Evolutionary conservation across 1,140 invertebrate genomes (phyloP).

Genomic region (Leptinotarsa texana): DNA sequence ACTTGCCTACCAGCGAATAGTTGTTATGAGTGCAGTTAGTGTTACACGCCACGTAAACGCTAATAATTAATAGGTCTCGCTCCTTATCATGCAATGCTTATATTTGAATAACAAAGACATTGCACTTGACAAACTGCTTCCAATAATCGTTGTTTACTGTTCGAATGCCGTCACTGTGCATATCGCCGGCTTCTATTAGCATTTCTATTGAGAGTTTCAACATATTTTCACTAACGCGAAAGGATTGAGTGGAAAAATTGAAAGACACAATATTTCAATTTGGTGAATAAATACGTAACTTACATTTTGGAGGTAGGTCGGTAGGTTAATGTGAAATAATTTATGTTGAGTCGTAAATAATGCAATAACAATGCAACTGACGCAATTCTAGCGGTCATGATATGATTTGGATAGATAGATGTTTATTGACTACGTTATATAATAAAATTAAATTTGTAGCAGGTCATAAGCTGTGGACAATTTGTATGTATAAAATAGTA

Average conservation of each 20-base stretch:
- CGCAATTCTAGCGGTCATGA: too few relatives aligned
- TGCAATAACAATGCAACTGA: too few relatives aligned
- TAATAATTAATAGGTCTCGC: conserved; percentile 38
- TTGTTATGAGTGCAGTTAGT: conserved; percentile 23
- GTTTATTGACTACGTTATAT: too few relatives aligned
- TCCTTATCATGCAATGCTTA: conserved; percentile 35
- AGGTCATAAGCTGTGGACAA: too few relatives aligned
- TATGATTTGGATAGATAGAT: too few relatives aligned
- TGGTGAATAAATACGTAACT: too few relatives aligned
- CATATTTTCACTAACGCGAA: not conserved
- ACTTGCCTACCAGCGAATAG: conserved; percentile 13
- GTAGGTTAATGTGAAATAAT: too few relatives aligned
- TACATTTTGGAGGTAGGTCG: too few relatives aligned
- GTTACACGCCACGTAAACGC: conserved; percentile 18
- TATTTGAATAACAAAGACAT: conserved; percentile 44
- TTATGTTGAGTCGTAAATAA: too few relatives aligned
- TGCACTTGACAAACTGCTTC: conserved; percentile 36
- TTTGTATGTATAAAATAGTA: too few relatives aligned
- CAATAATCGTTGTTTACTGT: conserved; percentile 36
- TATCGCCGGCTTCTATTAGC: not conserved
- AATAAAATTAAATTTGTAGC: too few relatives aligned
- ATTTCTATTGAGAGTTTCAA: conserved; percentile 11
- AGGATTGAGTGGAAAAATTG: not conserved
- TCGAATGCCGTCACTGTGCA: conserved; percentile 6
- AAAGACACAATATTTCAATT: not conserved